Evolutionary conservation across 2,113 vertebrate species (phyloP).

Genomic region (Bos taurus): DNA sequence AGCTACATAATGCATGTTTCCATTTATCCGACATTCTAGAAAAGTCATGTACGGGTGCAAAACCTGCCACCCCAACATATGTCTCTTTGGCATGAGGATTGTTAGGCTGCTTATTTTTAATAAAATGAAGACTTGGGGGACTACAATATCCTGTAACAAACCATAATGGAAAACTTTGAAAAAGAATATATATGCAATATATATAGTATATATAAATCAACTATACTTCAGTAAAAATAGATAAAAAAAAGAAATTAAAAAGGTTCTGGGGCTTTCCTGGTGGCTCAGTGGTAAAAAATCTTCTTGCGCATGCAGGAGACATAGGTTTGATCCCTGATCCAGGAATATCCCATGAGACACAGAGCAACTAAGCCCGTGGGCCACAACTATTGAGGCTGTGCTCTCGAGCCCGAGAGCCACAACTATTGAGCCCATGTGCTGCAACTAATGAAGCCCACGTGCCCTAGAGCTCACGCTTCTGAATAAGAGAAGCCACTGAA

Average conservation of each 20-base stretch:
- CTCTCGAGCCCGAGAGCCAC: accelerated
- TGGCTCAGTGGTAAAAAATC: not conserved
- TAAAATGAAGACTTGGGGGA: not conserved
- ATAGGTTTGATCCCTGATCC: not conserved
- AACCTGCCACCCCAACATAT: not conserved
- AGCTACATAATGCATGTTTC: not conserved
- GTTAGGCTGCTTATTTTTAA: not conserved
- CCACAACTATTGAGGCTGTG: not conserved
- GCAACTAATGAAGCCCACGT: not conserved
- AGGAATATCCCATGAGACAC: not conserved
- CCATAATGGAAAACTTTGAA: not conserved
- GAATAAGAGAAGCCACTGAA: not conserved
- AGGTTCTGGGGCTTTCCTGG: not conserved
- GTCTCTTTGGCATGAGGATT: not conserved
- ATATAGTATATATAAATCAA: not conserved
- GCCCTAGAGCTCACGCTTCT: not conserved
- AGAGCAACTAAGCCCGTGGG: not conserved
- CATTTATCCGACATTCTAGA: not conserved
- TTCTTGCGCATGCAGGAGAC: not conserved
- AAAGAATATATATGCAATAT: not conserved
- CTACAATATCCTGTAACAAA: not conserved
- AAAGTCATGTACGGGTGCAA: not conserved
- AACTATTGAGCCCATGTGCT: not conserved
- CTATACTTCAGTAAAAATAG: not conserved
- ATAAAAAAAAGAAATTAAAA: not conserved